Percentiles rank a stretch among this genome's conserved stretches.
Evolutionary conservation across 2,888 invertebrate species (phyloP).

Genomic region (Arctia plantaginis): DNA sequence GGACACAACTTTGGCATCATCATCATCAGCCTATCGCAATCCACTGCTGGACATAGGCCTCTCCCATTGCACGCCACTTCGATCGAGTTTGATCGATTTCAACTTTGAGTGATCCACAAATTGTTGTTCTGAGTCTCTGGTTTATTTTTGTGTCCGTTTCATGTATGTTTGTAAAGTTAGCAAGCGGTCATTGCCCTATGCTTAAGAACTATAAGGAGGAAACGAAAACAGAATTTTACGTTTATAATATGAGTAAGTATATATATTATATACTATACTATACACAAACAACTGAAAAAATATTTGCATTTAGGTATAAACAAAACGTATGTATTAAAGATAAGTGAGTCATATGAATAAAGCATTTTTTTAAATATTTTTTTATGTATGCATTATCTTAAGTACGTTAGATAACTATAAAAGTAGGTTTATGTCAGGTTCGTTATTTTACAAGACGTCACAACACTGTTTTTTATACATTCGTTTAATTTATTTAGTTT

Average conservation of each 20-base stretch:
- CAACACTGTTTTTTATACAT: not conserved
- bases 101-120: no score
- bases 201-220: no score
- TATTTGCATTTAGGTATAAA: not conserved
- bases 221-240: not conserved
- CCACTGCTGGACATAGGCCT: no score
- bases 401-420: not conserved
- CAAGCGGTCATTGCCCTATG: no score
- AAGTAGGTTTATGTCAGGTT: not conserved
- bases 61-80: no score
- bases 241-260: not conserved
- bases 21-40: no score
- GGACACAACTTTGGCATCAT: no score
- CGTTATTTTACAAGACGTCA: not conserved
- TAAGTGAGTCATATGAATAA: not conserved
- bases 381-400: not conserved
- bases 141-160: no score
- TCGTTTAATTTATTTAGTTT: not conserved
- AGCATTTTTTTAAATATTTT: not conserved
- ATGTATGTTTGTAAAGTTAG: no score
- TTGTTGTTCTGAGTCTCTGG: no score
- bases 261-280: no score
- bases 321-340: not conserved
- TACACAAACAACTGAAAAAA: not conserved
- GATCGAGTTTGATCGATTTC: no score